Evolutionary conservation across 2,797 vertebrate species (phyloP).

Genomic region (Australoheros facetus): DNA sequence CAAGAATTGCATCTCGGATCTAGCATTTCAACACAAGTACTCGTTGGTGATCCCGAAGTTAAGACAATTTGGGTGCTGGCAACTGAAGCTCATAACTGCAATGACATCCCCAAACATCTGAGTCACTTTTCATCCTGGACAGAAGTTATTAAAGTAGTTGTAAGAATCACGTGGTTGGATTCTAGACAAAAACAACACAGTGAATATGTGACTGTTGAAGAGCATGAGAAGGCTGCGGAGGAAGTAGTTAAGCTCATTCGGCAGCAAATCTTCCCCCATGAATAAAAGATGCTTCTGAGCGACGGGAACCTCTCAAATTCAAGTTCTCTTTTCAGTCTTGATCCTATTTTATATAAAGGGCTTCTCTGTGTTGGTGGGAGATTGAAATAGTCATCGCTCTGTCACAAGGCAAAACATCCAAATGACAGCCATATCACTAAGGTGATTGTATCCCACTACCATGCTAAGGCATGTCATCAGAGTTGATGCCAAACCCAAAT

Average conservation of each 20-base stretch:
- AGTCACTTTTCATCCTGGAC: constrained; percentile 3
- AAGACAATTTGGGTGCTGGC: neutral
- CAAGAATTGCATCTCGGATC: neutral
- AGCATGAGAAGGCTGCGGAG: neutral
- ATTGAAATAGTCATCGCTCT: neutral
- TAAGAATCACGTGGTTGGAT: constrained; percentile 6
- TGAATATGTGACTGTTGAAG: neutral
- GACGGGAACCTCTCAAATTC: neutral
- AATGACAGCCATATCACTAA: neutral
- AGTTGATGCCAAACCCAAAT: constrained; percentile 1
- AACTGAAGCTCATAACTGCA: neutral
- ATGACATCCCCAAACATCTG: neutral
- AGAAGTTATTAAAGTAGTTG: neutral
- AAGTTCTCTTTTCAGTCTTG: neutral
- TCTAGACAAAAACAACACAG: neutral
- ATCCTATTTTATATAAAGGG: neutral
- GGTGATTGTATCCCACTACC: constrained; percentile 3
- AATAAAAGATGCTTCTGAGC: neutral
- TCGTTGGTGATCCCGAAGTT: neutral
- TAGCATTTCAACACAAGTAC: neutral
- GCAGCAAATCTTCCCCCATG: neutral
- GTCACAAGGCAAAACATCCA: constrained; percentile 3
- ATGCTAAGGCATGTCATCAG: neutral
- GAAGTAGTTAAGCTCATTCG: neutral
- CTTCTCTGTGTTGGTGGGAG: neutral